phyloP scores from a whole-genome alignment of 2,797 vertebrate species.

The Distichodus sexfasciatus region DNA sequence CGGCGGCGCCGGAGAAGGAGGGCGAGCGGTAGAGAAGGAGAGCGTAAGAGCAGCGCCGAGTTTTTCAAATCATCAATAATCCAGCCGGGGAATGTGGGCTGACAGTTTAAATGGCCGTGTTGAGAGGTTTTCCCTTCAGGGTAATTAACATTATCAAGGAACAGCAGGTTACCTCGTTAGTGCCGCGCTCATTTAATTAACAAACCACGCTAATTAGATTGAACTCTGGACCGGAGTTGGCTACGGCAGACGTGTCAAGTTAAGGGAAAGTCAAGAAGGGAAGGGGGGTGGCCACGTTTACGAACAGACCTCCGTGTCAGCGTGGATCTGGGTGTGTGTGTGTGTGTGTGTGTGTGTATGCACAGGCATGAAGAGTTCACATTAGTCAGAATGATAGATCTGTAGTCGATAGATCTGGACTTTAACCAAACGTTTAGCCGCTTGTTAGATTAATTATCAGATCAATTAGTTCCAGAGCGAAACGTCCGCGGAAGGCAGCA shows the following conservation, averaged over 20 bases:
- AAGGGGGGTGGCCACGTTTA: constrained; percentile 1
- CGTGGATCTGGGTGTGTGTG: background rate
- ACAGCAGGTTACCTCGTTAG: constrained; percentile 80
- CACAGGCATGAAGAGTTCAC: background rate
- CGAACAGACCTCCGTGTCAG: constrained; percentile 2
- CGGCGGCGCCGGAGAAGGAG: background rate
- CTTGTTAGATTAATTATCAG: constrained; percentile 14
- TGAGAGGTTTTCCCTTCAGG: constrained; percentile 72
- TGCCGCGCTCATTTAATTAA: constrained; percentile 78
- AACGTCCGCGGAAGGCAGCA: background rate
- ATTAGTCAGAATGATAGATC: constrained; percentile 3
- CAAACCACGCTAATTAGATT: constrained; percentile 66
- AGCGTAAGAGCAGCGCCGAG: constrained; percentile 21
- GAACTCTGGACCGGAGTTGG: constrained; percentile 56
- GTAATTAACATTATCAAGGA: constrained; percentile 77
- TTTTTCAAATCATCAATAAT: constrained; percentile 62
- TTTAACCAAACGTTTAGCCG: constrained; percentile 15
- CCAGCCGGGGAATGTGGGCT: constrained; percentile 61
- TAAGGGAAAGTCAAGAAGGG: constrained; percentile 31
- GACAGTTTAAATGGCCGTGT: constrained; percentile 75
- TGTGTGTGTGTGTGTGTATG: background rate
- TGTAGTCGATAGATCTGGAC: background rate
- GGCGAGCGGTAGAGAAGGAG: constrained; percentile 1
- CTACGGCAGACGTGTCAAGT: constrained; percentile 43
- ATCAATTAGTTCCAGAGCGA: constrained; percentile 15